Percentiles rank a stretch among this genome's conserved stretches.
Evolutionary conservation across 2,797 vertebrate genomes (phyloP).

Genomic region (Xenopus petersii): DNA sequence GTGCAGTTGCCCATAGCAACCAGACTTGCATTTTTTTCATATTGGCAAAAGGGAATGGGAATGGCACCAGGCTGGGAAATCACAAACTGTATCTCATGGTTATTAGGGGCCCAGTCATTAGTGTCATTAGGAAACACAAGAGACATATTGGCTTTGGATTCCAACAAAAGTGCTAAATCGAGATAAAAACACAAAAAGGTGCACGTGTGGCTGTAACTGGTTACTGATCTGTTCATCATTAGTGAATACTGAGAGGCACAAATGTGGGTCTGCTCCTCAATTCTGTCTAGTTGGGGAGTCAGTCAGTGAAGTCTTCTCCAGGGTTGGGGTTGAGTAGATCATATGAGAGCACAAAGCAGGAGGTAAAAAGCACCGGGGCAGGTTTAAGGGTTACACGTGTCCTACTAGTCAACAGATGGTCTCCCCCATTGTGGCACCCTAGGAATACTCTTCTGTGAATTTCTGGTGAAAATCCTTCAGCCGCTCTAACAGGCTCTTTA

Average conservation of each 20-base stretch:
- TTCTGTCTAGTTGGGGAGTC: not conserved
- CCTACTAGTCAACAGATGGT: not conserved
- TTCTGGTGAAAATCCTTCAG: conserved; percentile 74
- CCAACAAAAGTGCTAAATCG: not conserved
- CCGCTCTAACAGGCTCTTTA: conserved; percentile 75
- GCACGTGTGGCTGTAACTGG: no score
- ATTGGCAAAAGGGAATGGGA: no score
- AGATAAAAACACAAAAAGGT: not conserved
- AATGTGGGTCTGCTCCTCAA: not conserved
- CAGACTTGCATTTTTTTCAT: not conserved
- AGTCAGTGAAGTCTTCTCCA: no score
- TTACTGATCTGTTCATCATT: not conserved
- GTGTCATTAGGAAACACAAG: not conserved
- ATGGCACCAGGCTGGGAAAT: not conserved
- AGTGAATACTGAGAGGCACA: not conserved
- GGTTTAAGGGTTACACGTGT: not conserved
- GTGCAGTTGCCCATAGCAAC: no score
- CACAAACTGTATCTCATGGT: not conserved
- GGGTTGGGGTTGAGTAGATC: no score
- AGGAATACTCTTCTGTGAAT: conserved; percentile 76
- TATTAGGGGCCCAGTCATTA: not conserved
- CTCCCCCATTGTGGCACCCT: not conserved
- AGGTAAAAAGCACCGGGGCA: not conserved
- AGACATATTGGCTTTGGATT: not conserved
- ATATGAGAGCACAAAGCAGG: not conserved